Percentiles rank a stretch among this genome's conserved stretches.
phyloP scores from a whole-genome alignment of 2,888 invertebrate genomes.

The Drosophila longiperda region DNA sequence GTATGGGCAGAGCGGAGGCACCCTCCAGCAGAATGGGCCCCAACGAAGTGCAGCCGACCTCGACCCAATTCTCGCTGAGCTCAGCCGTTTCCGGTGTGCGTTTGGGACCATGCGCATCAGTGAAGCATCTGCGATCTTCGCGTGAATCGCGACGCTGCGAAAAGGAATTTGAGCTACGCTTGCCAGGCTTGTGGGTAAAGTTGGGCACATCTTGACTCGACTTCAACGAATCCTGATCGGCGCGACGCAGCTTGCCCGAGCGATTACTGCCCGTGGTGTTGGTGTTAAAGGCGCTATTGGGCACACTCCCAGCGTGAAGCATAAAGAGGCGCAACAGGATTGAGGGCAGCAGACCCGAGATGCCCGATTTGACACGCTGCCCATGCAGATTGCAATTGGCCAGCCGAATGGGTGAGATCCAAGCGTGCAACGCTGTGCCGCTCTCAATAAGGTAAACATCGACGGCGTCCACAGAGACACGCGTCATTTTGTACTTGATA shows the following conservation, averaged over 20 bases:
- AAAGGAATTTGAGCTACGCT: slow-evolving; percentile 84
- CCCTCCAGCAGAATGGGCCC: slow-evolving; percentile 96
- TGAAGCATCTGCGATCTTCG: slow-evolving; percentile 77
- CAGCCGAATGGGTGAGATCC: slow-evolving; percentile 94
- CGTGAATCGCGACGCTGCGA: slow-evolving; percentile 84
- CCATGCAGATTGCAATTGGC: slow-evolving; percentile 98
- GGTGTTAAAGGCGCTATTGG: slow-evolving; percentile 86
- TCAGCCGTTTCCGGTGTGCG: slow-evolving; percentile 80
- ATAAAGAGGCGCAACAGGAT: slow-evolving; percentile 89
- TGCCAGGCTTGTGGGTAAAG: slow-evolving; percentile 62
- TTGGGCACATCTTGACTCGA: slow-evolving; percentile 66
- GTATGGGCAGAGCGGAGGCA: slow-evolving; percentile 91
- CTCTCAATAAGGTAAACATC: slow-evolving; percentile 96
- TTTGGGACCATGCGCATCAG: slow-evolving; percentile 62
- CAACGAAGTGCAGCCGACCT: slow-evolving; percentile 95
- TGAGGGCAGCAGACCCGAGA: slow-evolving; percentile 93
- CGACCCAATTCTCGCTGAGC: slow-evolving; percentile 92
- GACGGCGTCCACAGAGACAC: slow-evolving; percentile 94
- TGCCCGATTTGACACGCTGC: slow-evolving; percentile 94
- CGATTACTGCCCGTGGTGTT: slow-evolving; percentile 87
- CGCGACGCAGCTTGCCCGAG: slow-evolving; percentile 83
- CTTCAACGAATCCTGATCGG: slow-evolving; percentile 83
- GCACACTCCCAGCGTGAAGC: slow-evolving; percentile 85
- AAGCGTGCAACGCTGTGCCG: slow-evolving; percentile 93
- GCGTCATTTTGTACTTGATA: slow-evolving; percentile 96